These are phyloP conservation scores for Trachymyrmex cornetzi DNA, from an alignment of 1,140 invertebrate species.

Conservation along the genomic window DNA sequence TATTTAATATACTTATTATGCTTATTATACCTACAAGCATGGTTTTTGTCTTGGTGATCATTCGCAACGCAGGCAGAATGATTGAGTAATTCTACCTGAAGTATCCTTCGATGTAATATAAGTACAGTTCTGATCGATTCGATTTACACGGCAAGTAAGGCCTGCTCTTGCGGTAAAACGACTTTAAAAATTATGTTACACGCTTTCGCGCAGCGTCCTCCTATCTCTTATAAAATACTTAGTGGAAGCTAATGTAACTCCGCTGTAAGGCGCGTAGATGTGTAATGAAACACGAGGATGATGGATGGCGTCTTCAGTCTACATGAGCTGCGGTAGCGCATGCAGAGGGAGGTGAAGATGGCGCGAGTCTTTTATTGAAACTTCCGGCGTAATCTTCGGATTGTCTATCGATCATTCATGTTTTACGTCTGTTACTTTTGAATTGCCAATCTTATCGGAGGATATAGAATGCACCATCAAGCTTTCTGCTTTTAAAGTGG, in stretches of 20 bases:
- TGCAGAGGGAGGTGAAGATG: background rate
- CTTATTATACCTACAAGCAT: background rate
- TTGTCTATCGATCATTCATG: slow-evolving; percentile 56
- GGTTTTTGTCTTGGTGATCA: background rate
- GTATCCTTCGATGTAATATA: background rate
- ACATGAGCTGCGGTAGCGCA: slow-evolving; percentile 28
- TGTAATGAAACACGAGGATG: slow-evolving; percentile 58
- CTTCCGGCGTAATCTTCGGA: slow-evolving; percentile 57
- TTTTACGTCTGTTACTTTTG: slow-evolving; percentile 41
- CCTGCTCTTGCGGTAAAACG: slow-evolving; percentile 6
- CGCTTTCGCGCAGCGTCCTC: slow-evolving; percentile 1
- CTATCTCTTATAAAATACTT: slow-evolving; percentile 45
- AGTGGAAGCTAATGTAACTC: slow-evolving; percentile 42
- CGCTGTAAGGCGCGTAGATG: slow-evolving; percentile 46
- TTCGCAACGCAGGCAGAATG: background rate
- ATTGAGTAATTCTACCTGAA: slow-evolving; percentile 9
- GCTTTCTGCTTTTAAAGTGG: background rate
- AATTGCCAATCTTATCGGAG: slow-evolving; percentile 12
- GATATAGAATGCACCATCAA: background rate
- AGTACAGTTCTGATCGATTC: slow-evolving; percentile 24
- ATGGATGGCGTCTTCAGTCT: slow-evolving; percentile 51
- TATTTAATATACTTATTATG: background rate
- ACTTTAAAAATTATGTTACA: slow-evolving; percentile 43
- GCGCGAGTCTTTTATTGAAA: slow-evolving; percentile 44
- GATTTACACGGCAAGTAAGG: slow-evolving; percentile 22